Evolutionary conservation across 2,113 vertebrate genomes (phyloP), one percentile per base, ranked within the genome.

Genomic region (Rallus limicola): DNA sequence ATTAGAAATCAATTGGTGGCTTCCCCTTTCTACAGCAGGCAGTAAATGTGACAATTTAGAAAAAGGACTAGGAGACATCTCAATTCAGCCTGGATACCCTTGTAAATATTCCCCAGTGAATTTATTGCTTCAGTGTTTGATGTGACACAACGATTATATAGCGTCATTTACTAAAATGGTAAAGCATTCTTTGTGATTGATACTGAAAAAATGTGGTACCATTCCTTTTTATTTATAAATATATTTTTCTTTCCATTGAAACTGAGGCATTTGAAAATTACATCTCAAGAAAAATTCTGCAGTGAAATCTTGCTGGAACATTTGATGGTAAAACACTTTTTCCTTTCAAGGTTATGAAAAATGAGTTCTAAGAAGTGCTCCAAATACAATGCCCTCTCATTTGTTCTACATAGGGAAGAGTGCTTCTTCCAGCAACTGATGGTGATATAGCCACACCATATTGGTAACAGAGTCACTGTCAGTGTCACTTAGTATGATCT

Each of bases 1-100:
- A 97, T 97, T 97, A 95, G 93, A 94, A 96, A 97, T 96, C 96
- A 94, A 95, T 93, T 90, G 92, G 95, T 90, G 78, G 94, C 62
- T 92, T 97, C 92, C 83, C 88, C 78, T 72, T 90, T 84, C 67
- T 95, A 48, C 88, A 86, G 80, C 88, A 96, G 95, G 93, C 91
- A 94, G 91, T 94, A 95, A 95, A 97, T 95, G 92, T 78, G 69
- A 81, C 81, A 94, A 68, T 96, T 95, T 92, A 94, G 48, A 58
- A 70, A 95, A 96, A 94, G 62, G 36, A 77, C 74, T 92, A 44
- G 65, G 92, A 95, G 78, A 88, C 42, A 67, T 85, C 74, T 96
- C 77, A 91, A 65, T 96, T 95, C 85, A 96, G 56, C 42, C 20
- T 63, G 62, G 56, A 88, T 85, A 86, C 16, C 70, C 85, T 90